These are phyloP conservation scores for Netelia inedita DNA, from an alignment of 2,888 invertebrate genomes.

Conservation along the genomic window DNA sequence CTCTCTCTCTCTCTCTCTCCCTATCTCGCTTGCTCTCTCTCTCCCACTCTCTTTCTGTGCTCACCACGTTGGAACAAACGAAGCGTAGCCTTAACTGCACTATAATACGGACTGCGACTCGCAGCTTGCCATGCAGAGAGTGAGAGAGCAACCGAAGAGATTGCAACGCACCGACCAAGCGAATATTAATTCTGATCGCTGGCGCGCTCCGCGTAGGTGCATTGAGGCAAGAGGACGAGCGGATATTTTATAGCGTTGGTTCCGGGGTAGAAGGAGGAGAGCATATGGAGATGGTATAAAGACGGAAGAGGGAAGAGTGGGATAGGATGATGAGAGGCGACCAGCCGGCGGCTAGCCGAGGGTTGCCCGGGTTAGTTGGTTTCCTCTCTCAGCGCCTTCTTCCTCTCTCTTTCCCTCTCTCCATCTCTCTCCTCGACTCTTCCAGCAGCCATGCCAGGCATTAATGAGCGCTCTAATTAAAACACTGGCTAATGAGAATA, in stretches of 20 bases:
- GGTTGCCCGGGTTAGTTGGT: constrained; percentile 38
- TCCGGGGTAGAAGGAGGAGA: constrained; percentile 40
- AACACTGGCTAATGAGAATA: constrained; percentile 82
- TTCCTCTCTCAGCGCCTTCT: constrained; percentile 24
- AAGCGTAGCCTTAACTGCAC: constrained; percentile 38
- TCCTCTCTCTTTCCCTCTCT: constrained; percentile 32
- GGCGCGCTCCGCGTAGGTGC: constrained; percentile 38
- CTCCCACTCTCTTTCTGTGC: background rate
- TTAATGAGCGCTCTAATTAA: constrained; percentile 83
- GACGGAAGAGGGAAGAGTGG: constrained; percentile 23
- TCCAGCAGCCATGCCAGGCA: constrained; percentile 73
- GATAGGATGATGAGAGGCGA: constrained; percentile 7
- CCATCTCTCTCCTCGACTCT: constrained; percentile 19
- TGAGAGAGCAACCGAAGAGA: constrained; percentile 39
- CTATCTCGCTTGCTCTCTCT: constrained; percentile 17
- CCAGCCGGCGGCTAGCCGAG: constrained; percentile 38
- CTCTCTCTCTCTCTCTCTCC: constrained; percentile 26
- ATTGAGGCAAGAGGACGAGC: constrained; percentile 27
- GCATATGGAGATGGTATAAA: constrained; percentile 28
- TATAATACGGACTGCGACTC: constrained; percentile 17
- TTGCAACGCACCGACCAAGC: constrained; percentile 54
- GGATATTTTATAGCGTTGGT: constrained; percentile 41
- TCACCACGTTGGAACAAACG: constrained; percentile 37
- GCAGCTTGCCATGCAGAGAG: constrained; percentile 30
- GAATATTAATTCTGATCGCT: constrained; percentile 69